A percentile compares a stretch with the other conserved stretches of the same genome.
Conservation (phyloP, 2,797 vertebrate species). For the Galagoides demidoff region DNA sequence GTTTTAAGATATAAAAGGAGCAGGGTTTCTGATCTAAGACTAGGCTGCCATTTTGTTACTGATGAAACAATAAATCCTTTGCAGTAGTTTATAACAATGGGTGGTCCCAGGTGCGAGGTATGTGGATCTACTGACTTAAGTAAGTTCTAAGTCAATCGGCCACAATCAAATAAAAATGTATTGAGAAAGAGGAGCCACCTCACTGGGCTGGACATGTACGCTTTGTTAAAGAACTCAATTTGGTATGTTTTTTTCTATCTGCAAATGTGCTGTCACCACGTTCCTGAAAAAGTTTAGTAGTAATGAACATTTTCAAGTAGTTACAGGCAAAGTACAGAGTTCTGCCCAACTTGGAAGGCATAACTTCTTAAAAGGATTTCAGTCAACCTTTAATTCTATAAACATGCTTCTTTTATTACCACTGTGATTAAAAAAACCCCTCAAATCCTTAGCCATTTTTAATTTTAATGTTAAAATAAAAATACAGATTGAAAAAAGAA, state of each 20-base stretch:
- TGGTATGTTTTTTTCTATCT: not conserved
- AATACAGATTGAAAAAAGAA: not conserved
- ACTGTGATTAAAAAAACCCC: not conserved
- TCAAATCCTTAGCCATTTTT: not conserved
- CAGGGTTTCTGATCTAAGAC: not conserved
- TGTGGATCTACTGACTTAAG: not conserved
- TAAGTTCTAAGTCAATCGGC: not conserved
- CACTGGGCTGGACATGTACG: not conserved
- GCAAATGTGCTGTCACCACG: not conserved
- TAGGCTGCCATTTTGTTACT: slow-evolving; percentile 1
- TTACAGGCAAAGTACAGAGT: not conserved
- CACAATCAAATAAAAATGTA: slow-evolving; percentile 1
- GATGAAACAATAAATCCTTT: slow-evolving; percentile 41
- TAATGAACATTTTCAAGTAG: not conserved
- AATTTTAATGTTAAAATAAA: slow-evolving; percentile 30
- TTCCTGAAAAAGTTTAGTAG: not conserved
- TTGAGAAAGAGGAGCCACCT: not conserved
- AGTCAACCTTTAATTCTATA: not conserved
- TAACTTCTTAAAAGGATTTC: not conserved
- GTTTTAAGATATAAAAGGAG: slow-evolving; percentile 44
- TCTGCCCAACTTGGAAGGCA: not conserved
- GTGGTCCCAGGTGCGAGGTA: not conserved
- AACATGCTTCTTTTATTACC: not conserved
- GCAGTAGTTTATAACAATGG: slow-evolving; percentile 9
- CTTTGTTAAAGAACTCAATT: not conserved